Evolutionary conservation across 2,113 vertebrate genomes (phyloP).

Genomic region (Tetrao urogallus): DNA sequence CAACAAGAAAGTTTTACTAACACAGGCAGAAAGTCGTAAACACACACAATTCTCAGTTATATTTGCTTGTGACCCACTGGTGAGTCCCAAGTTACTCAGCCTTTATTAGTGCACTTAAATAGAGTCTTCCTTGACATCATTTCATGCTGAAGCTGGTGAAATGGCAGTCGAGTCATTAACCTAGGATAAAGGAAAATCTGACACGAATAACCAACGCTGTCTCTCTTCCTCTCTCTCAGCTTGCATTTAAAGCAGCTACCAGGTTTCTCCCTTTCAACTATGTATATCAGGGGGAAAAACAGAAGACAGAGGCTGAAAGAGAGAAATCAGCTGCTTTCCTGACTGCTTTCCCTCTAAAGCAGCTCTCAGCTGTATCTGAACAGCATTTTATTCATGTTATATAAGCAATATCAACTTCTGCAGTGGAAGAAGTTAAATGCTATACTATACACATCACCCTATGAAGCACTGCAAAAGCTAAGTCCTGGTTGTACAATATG

Average conservation of each 20-base stretch:
- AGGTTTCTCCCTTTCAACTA: not conserved
- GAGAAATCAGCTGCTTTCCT: not conserved
- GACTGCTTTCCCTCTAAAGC: not conserved
- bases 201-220: not conserved
- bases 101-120: not conserved
- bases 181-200: not conserved
- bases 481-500: no score
- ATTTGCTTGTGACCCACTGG: not conserved
- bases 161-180: not conserved
- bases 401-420: not conserved
- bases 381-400: not conserved
- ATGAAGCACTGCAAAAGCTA: not conserved
- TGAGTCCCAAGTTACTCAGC: not conserved
- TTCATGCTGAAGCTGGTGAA: not conserved
- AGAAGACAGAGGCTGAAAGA: not conserved
- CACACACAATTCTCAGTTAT: fast-evolving
- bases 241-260: not conserved
- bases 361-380: not conserved
- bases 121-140: not conserved
- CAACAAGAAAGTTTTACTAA: not conserved
- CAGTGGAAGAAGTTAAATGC: not conserved
- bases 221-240: not conserved
- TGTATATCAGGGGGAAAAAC: not conserved
- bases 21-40: not conserved
- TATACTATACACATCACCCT: not conserved